Evolutionary conservation across 2,113 vertebrate species (phyloP), one percentile per base, ranked within the genome.

Genomic region (Emberiza fucata): DNA sequence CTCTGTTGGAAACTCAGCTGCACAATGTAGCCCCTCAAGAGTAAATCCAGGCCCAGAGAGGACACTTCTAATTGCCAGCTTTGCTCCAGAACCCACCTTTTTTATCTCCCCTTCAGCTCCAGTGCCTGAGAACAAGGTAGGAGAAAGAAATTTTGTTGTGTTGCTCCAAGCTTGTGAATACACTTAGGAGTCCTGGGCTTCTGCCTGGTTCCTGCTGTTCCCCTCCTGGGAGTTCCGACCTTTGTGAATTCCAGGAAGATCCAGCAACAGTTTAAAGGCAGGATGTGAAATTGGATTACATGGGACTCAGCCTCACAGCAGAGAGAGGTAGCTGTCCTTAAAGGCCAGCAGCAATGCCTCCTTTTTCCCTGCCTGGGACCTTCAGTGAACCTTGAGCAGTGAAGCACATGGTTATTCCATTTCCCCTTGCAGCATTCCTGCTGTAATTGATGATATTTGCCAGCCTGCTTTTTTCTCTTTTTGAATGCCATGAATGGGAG

Each of bases 241-340:
- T 94, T 79, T 68, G 81, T 68, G 76, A 94, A 12, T 95, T 90
- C 94, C 69, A 59, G 76, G 79, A 95, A 92, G 86, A 86, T 80
- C 66, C 86, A 97, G 82, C 71, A 92, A 80, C 29, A 35, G 73
- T 83, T 92, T 45, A 82, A 92, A 87, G 86, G 76, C 95, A 80
- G 84, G 76, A 82, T 83, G 90, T 87, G 89, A 97, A 97, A 97
- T 78, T 90, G 94, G 86, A 94, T 97, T 97, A 92, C 2, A 12
- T 63, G 82, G 84, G 68, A 59, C 88, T 81, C 80, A 85, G 50
- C 50, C 79, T 93, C 35, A 23, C 70, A 91, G 87, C 77, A 89
- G 61, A 71, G 65, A 82, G 47, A 61, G 61, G 93, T 50, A 77
- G 33, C 40, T 88, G 76, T 87, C 65, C 85, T 81, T 18, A 83